Base-by-base conservation (phyloP, 2,797 vertebrate species). In the Acridotheres tristis region DNA sequence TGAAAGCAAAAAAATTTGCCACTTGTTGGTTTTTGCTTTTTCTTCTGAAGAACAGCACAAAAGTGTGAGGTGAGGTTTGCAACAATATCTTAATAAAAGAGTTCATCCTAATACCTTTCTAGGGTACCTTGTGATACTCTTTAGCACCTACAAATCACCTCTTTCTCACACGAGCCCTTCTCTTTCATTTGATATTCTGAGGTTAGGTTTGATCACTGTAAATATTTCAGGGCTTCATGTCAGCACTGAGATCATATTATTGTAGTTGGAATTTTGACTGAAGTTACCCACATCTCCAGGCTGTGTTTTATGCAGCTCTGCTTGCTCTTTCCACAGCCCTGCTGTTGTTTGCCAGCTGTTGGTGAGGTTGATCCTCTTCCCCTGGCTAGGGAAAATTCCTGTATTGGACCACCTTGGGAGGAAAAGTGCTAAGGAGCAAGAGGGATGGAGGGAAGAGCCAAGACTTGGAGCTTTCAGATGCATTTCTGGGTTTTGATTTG, bases 81-180 rank as follows among this genome's bases (percentile, higher is more conserved):
- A 47, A 1, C 3, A 0, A 0, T 16, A 51, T 47, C 45, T 54
- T 76, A 11, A 22, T 27, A 12, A 27, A 50, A 38, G 3, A 9
- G 2, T 34, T 16, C 8, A 26, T 47, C 32, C 14, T 45, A 25
- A 40, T 42, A 8, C 1, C 5, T 30, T 34, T 61, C 40, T 74
- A 54, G 8, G 18, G 7, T 20, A 34, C 19, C 23, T 66, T 0
- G 1, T 10, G 10, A 12, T 27, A 19, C 5, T n/a, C 10, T 40
- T 85, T 9, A 51, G 19, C 32, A 53, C 29, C 6, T n/a, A 5
- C 5, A 2, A 26, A 4, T 14, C 22, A 10, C 0, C 0, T 11
- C 15, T 69, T 58, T 47, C 22, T 26, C 15, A 59, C 38, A 29
- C 36, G 34, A 34, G 8, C n/a, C n/a, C n/a, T n/a, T n/a, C n/a